Conservation (phyloP, 2,113 vertebrate genomes). For the Pleuronectes platessa region DNA sequence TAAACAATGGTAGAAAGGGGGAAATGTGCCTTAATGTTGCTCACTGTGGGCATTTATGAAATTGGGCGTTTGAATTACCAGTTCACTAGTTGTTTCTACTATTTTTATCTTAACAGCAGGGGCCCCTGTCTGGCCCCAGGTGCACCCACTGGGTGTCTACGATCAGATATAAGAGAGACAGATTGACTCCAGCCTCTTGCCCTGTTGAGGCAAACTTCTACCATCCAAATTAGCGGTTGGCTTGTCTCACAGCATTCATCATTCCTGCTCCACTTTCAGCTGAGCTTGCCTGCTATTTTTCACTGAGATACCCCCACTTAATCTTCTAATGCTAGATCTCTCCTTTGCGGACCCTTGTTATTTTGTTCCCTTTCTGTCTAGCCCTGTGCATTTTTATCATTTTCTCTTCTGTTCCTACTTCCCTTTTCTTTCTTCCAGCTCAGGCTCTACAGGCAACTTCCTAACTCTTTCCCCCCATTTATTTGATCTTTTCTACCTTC, state of each 20-base stretch:
- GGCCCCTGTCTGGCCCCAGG: constrained; percentile 55
- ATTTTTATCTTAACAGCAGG: constrained; percentile 28
- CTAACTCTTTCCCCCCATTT: not conserved
- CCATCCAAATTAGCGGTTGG: constrained; percentile 61
- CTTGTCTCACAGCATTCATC: constrained; percentile 67
- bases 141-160: constrained; percentile 43
- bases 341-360: constrained; percentile 38
- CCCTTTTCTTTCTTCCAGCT: not conserved
- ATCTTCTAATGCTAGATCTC: constrained; percentile 55
- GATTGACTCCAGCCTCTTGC: constrained; percentile 56
- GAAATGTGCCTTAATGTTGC: constrained; percentile 4
- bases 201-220: constrained; percentile 51
- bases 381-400: constrained; percentile 32
- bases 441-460: not conserved
- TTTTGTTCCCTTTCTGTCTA: constrained; percentile 43
- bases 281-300: constrained; percentile 66
- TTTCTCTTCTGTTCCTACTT: not conserved
- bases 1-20: not conserved
- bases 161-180: constrained; percentile 63
- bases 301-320: constrained; percentile 56
- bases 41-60: not conserved
- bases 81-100: constrained; percentile 12
- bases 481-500: not conserved
- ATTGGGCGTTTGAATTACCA: constrained; percentile 5
- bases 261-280: constrained; percentile 71